Base-by-base conservation (phyloP, 2,797 vertebrate genomes). In the Naso thynnoides region DNA sequence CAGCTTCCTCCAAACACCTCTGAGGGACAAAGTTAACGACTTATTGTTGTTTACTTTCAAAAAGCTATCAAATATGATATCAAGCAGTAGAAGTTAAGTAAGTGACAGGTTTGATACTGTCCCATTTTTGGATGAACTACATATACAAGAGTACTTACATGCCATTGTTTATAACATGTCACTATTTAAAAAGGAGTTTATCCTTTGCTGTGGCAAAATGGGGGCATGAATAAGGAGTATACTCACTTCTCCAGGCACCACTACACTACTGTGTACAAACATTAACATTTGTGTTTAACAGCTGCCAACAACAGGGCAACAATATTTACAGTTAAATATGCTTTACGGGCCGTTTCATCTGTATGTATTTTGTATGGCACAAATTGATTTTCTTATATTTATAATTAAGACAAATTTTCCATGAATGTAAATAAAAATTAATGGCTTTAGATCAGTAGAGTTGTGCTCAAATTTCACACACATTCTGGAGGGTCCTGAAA, bases 1-100 rank as follows among this genome's bases (percentile, higher is more conserved):
- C n/a, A 95, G 78, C 64, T 91, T 93, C 77, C 88, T 88, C 81
- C 93, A 94, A 45, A 93, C 91, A 5, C 90, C 94, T 24, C 95
- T 93, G 62, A 52, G 18, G 24, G 31, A 58, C 11, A 64, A 36
- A 23, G 29, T 36, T n/a, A 39, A 21, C 6, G 13, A 26, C 16
- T 56, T n/a, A 11, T 11, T 3, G 19, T 65, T 2, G 27, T 10
- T 13, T 2, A 29, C 15, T 18, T 6, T 21, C 31, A 27, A 45
- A 11, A 53, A 18, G 7, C 2, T 26, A 10, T 29, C 8, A 70
- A 10, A 8, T 42, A 2, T 16, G 16, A 0, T n/a, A n/a, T n/a
- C n/a, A n/a, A n/a, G n/a, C n/a, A n/a, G n/a, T n/a, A n/a, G n/a
- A n/a, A n/a, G n/a, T n/a, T n/a, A n/a, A n/a, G n/a, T n/a, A n/a